Conservation (phyloP, 2,888 invertebrate genomes). For the Gortyna flavago region DNA sequence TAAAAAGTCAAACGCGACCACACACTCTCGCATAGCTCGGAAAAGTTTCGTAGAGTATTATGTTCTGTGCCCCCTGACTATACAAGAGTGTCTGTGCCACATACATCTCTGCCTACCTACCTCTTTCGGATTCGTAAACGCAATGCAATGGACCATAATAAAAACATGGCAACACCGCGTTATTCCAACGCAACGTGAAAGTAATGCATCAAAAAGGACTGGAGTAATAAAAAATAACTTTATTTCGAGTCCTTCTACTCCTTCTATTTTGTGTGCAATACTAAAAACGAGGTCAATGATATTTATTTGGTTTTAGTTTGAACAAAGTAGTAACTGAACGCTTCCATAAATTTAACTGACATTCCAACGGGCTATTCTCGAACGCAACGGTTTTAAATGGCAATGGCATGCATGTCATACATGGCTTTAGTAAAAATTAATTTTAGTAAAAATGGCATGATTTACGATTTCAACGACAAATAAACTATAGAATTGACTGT, state of each 20-base stretch:
- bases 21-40: too few species aligned
- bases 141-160: not conserved
- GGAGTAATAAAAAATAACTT: not conserved
- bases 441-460: slow-evolving; percentile 80
- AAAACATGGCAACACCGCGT: slow-evolving; percentile 10
- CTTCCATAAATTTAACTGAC: slow-evolving; percentile 69
- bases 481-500: slow-evolving; percentile 62
- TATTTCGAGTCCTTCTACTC: not conserved
- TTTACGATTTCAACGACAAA: slow-evolving; percentile 70
- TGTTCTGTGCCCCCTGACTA: too few species aligned
- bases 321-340: slow-evolving; percentile 72
- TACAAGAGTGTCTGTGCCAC: too few species aligned
- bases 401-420: slow-evolving; percentile 88
- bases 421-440: slow-evolving; percentile 80
- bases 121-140: not conserved
- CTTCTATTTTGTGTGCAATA: not conserved
- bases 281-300: not conserved
- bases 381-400: slow-evolving; percentile 85
- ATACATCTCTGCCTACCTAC: not conserved
- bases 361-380: slow-evolving; percentile 70
- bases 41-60: too few species aligned
- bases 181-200: not conserved
- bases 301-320: slow-evolving; percentile 2
- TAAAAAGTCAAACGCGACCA: too few species aligned
- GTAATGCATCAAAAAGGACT: not conserved